Conservation (phyloP, 2,888 invertebrate genomes). For the Polyommatus icarus region DNA sequence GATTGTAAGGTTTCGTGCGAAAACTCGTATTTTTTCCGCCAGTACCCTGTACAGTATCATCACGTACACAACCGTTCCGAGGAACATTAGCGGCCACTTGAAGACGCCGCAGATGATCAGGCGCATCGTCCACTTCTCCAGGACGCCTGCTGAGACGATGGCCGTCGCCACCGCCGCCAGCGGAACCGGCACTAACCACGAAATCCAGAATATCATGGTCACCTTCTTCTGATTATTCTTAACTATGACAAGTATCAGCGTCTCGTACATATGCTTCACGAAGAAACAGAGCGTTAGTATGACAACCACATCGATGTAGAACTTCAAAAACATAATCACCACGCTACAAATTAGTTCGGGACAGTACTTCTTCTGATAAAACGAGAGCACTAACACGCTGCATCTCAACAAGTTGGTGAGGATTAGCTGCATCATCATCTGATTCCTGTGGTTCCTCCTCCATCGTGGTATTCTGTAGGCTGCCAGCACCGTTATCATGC, state of each 20-base stretch:
- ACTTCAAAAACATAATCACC: slow-evolving; percentile 50
- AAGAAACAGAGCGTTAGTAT: slow-evolving; percentile 66
- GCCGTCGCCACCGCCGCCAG: slow-evolving; percentile 52
- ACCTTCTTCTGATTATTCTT: slow-evolving; percentile 60
- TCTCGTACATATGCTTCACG: slow-evolving; percentile 72
- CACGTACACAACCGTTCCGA: slow-evolving; percentile 60
- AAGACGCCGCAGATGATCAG: slow-evolving; percentile 60
- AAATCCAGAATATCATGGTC: slow-evolving; percentile 54
- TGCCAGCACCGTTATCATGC: slow-evolving; percentile 59
- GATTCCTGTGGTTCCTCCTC: slow-evolving; percentile 71
- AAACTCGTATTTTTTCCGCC: slow-evolving; percentile 62
- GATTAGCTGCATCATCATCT: slow-evolving; percentile 71
- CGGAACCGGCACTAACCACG: slow-evolving; percentile 65
- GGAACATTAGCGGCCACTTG: slow-evolving; percentile 65
- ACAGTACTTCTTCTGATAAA: slow-evolving; percentile 47
- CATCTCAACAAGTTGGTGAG: slow-evolving; percentile 64
- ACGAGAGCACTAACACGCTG: slow-evolving; percentile 54
- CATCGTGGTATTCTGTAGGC: slow-evolving; percentile 63
- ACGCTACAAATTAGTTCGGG: slow-evolving; percentile 41
- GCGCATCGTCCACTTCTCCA: slow-evolving; percentile 53
- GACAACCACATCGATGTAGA: slow-evolving; percentile 68
- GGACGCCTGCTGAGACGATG: slow-evolving; percentile 45
- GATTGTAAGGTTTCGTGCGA: slow-evolving; percentile 62
- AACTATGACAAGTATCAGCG: slow-evolving; percentile 64
- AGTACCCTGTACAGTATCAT: slow-evolving; percentile 58